Evolutionary conservation across 1,140 invertebrate genomes (phyloP), one percentile per base, ranked within the genome.

Genomic region (Drosophila tristis): DNA sequence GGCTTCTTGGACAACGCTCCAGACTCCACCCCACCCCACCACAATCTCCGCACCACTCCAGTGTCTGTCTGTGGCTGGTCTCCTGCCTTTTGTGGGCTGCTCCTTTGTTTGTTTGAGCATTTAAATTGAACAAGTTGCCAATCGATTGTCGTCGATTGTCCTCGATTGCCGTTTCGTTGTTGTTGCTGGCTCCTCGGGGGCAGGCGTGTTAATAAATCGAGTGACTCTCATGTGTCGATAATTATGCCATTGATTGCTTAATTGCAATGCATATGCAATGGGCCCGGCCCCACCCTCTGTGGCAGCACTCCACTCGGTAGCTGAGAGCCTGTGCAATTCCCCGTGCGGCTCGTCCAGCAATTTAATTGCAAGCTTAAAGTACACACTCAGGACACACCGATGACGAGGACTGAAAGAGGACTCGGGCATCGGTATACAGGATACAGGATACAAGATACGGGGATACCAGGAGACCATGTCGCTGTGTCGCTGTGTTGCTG

Each of bases 231-330:
- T 85, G 84, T 85, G 82, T 63, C 82, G 74, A 85, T 87, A 87
- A 87, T 89, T 87, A 89, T 82, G 78, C 66, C 82, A 87, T 87
- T 87, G 82, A 87, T 87, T 89, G 82, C 75, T 89, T 87, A 87
- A 87, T 87, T 87, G 85, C 82, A 87, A 82, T 89, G 58, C 82
- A 87, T 87, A 82, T 87, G 78, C 25, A 80, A 50, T 55, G 47
- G 45, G 23, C n/a, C n/a, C n/a, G 11, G 2, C 20, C 26, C 23
- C 42, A 23, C 6, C 26, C 43, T 43, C 43, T 5, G 31, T 4
- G 31, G 31, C 31, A 35, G 35, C 16, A 9, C 3, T 39, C 15
- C 49, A 11, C 23, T n/a, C 39, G 35, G 2, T 35, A 29, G 8
- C 16, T 3, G 31, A 35, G 31, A 35, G 16, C 31, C 31, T 3